Evolutionary conservation across 2,113 vertebrate genomes (phyloP).

Genomic region (Accipiter cooperii): DNA sequence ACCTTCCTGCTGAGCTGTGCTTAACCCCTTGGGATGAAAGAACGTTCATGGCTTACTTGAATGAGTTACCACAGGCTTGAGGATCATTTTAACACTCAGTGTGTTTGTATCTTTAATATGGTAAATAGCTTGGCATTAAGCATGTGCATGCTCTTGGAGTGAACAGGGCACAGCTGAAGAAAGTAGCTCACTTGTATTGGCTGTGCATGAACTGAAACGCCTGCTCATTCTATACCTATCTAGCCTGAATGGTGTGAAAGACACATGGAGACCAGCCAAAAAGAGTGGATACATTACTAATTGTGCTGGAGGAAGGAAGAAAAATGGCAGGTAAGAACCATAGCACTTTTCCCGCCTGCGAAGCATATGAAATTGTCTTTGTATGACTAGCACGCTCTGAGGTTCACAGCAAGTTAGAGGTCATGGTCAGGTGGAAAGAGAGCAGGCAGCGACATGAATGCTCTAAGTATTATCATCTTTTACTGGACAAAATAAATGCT

Average conservation of each 20-base stretch:
- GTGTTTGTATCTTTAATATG: neutral
- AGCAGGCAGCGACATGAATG: neutral
- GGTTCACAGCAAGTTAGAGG: neutral
- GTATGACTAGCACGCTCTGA: neutral
- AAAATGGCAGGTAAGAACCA: neutral
- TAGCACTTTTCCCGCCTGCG: neutral
- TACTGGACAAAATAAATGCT: neutral
- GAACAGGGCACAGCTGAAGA: neutral
- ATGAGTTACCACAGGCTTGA: neutral
- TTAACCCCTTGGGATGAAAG: neutral
- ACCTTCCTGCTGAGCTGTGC: neutral
- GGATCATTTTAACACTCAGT: neutral
- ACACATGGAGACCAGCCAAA: neutral
- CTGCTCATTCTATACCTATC: neutral
- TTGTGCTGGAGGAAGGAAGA: neutral
- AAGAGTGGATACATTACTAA: neutral
- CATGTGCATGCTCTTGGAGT: neutral
- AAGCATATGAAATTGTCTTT: neutral
- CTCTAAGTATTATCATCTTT: neutral
- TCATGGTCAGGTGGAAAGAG: neutral
- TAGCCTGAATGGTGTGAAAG: neutral
- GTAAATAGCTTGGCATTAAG: neutral
- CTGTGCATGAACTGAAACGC: neutral
- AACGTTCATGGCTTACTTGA: neutral
- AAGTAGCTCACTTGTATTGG: neutral